phyloP scores from a whole-genome alignment of 2,113 vertebrate genomes.

The Eonycteris spelaea region DNA sequence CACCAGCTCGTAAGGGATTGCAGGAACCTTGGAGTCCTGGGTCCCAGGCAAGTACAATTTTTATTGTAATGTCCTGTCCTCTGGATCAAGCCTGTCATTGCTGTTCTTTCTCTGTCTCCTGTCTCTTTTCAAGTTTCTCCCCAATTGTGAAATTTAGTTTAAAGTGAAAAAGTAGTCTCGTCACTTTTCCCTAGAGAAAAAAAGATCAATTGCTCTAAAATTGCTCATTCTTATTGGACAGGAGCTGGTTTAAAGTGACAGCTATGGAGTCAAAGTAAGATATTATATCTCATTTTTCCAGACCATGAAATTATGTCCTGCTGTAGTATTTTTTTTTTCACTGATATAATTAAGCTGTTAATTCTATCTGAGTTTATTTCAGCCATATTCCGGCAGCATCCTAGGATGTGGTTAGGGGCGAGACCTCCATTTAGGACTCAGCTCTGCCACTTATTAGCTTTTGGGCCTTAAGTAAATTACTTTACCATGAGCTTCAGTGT shows the following conservation, averaged over 20 bases:
- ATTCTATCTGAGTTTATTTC: conserved; percentile 42
- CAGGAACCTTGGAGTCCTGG: not conserved
- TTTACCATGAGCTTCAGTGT: not conserved
- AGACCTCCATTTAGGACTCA: not conserved
- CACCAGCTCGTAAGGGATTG: not conserved
- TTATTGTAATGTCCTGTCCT: not conserved
- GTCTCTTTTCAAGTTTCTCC: not conserved
- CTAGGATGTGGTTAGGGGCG: not conserved
- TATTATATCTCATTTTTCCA: conserved; percentile 55
- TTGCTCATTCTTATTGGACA: conserved; percentile 15
- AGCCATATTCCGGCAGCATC: not conserved
- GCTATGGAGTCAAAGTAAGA: conserved; percentile 6
- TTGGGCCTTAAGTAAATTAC: not conserved
- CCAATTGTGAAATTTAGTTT: not conserved
- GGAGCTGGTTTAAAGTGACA: conserved; percentile 31
- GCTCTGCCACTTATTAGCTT: not conserved
- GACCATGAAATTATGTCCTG: conserved; percentile 39
- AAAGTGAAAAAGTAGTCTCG: conserved; percentile 6
- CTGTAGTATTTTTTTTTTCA: not conserved
- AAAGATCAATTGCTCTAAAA: conserved; percentile 50
- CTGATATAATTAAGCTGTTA: conserved; percentile 57
- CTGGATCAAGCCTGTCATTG: not conserved
- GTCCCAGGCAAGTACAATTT: not conserved
- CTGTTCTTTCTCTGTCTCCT: not conserved
- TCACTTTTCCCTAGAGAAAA: conserved; percentile 3